Evolutionary conservation across 2,888 invertebrate species (phyloP), one percentile per base, ranked within the genome.

Genomic region (Kuschelorhynchus macadamiae): DNA sequence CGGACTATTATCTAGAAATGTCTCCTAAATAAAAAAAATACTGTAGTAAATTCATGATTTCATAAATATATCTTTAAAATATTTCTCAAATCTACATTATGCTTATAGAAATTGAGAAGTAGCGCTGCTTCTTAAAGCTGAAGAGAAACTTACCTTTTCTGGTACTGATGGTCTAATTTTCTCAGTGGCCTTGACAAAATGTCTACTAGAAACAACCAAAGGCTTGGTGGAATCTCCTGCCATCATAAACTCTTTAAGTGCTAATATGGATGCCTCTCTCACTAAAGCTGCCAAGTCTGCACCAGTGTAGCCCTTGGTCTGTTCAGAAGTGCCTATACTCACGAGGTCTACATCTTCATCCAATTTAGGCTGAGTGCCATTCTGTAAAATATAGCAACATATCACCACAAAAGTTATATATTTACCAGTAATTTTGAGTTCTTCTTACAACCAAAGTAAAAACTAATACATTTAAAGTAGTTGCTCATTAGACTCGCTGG

Each of bases 281-380:
- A 98, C 92, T 53, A 98, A 84, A 0, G 96, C 94, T 0, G 94
- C 92, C 61, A 99, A 85, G 86, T 98, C 98, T 0, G 98, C 98
- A 14, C 98, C 98, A 0, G 96, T 95, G 79, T 92, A 97, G 11
- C 94, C 92, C 12, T 93, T 89, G 75, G 90, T 89, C 70, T 86
- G 83, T 3, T 88, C 87, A 65, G 91, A 86, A 8, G 83, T 86
- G 0, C 92, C 93, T 42, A 98, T 85, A 2, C 86, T 85, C 72
- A 87, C 86, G 71, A 98, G 85, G 79, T 92, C 87, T 0, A 97
- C 94, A 82, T 95, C 94, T 0, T 87, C 84, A 0, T 89, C 88
- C 59, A 98, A 82, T 68, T 86, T 86, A 0, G 97, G 97, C 75
- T 88, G 89, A 0, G 91, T 92, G 12, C 96, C 94, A 79, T 92